Conservation (phyloP, 2,888 invertebrate genomes). For the Gisinianus flammeolus region DNA sequence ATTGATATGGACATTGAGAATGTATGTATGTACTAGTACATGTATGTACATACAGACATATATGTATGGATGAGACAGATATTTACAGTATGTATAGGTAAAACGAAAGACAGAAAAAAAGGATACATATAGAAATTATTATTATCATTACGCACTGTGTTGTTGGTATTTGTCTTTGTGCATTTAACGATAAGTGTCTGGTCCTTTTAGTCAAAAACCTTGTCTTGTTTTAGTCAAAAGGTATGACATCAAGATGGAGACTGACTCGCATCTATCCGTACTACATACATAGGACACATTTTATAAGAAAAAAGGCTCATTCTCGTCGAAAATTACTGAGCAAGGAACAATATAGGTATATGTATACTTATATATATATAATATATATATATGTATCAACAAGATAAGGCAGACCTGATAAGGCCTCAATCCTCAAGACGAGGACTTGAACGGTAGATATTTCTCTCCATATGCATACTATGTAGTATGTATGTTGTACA, state of each 20-base stretch:
- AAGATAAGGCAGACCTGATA: slow-evolving; percentile 16
- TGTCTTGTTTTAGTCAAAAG: slow-evolving; percentile 34
- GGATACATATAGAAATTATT: not conserved
- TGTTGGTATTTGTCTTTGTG: not conserved
- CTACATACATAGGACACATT: not conserved
- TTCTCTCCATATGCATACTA: slow-evolving; percentile 5
- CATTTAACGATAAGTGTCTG: slow-evolving; percentile 27
- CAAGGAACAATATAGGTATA: slow-evolving; percentile 8
- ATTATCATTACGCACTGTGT: not conserved
- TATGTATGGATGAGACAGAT: not conserved
- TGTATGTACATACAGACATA: not conserved
- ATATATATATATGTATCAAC: slow-evolving; percentile 3
- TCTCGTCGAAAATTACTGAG: not conserved
- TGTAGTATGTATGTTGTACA: too few species aligned
- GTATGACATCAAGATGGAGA: slow-evolving; percentile 27
- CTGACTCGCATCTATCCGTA: too few species aligned
- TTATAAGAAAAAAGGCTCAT: not conserved
- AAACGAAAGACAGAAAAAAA: not conserved
- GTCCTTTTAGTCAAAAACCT: slow-evolving; percentile 16
- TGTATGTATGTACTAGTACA: not conserved
- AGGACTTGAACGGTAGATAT: not conserved
- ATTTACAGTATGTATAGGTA: not conserved
- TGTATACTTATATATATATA: too few species aligned
- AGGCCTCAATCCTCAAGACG: slow-evolving; percentile 17
- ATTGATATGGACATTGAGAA: too few species aligned